A percentile compares a stretch with the other conserved stretches of the same genome.
phyloP scores from a whole-genome alignment of 2,888 invertebrate species.

The Drosophila austrosaltans region DNA sequence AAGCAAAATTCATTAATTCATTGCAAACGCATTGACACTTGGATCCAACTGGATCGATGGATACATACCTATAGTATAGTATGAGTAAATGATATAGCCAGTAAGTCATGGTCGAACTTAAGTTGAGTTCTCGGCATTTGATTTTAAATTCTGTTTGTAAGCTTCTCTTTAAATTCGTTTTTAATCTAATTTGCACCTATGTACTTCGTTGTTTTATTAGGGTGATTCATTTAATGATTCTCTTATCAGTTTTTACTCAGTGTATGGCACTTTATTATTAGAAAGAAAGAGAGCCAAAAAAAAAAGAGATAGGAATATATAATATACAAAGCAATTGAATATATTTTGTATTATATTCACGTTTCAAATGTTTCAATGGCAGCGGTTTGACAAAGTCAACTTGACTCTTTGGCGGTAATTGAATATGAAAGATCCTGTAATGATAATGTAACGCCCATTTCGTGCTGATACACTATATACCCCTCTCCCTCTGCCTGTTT shows the following conservation, averaged over 20 bases:
- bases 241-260: constrained; percentile 11
- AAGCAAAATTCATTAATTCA: neutral
- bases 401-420: constrained; percentile 46
- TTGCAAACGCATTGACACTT: neutral
- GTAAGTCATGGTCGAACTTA: neutral
- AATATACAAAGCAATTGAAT: too few species aligned
- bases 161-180: neutral
- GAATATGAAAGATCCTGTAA: constrained; percentile 55
- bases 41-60: neutral
- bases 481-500: constrained; percentile 14
- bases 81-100: neutral
- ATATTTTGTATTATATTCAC: too few species aligned
- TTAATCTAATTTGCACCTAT: constrained; percentile 19
- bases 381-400: neutral
- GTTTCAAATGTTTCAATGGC: neutral
- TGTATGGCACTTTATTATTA: neutral
- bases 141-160: neutral
- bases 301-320: constrained; percentile 6
- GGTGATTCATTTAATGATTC: neutral
- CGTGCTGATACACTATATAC: constrained; percentile 11
- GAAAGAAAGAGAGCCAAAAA: neutral
- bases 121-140: neutral
- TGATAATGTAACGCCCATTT: constrained; percentile 46
- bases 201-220: neutral
- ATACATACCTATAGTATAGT: neutral